These are phyloP conservation scores for Tokudaia tokunoshimensis DNA, from an alignment of 2,797 vertebrate genomes.

Conservation along the genomic window DNA sequence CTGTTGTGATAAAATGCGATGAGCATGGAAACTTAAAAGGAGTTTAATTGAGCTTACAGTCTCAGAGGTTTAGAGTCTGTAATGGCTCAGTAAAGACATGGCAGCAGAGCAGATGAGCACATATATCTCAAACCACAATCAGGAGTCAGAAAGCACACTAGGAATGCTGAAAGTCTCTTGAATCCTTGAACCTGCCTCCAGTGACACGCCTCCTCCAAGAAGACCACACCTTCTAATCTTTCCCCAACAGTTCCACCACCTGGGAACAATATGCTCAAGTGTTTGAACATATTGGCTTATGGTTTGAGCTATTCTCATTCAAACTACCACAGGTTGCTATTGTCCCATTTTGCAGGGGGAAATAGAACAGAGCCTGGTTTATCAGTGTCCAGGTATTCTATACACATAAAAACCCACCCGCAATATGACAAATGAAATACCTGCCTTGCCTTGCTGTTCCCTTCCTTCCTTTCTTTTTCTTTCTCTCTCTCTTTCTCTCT, in stretches of 20 bases:
- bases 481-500: fast-evolving
- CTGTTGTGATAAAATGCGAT: neutral
- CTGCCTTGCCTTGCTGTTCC: fast-evolving
- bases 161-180: neutral
- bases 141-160: neutral
- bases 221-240: neutral
- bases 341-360: neutral
- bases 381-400: neutral
- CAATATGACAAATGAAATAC: slow-evolving; percentile 51
- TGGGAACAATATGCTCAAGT: neutral
- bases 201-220: neutral
- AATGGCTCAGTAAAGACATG: neutral
- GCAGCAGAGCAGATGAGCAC: too few relatives aligned
- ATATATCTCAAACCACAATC: too few relatives aligned
- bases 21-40: neutral
- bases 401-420: neutral
- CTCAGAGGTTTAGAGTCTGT: neutral
- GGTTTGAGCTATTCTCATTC: neutral
- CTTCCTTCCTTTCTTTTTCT: too few relatives aligned
- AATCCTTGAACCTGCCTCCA: neutral
- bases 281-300: neutral
- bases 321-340: neutral
- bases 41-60: neutral
- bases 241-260: neutral
- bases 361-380: neutral